phyloP scores from a whole-genome alignment of 2,888 invertebrate species.

The Orchesella flavescens region DNA sequence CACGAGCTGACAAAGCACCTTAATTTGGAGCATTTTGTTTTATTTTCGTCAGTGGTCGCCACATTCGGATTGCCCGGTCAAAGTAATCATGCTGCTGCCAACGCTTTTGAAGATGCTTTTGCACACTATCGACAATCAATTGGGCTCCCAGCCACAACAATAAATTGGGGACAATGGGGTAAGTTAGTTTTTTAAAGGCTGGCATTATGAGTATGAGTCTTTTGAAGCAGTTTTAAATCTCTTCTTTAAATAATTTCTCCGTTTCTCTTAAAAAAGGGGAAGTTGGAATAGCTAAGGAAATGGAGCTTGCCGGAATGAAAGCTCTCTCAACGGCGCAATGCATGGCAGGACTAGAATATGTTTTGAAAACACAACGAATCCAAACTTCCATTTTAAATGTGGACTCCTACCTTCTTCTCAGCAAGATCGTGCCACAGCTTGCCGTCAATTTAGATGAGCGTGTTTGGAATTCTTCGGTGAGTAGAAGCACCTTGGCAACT shows the following conservation, averaged over 20 bases:
- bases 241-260: too few species aligned
- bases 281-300: conserved; percentile 42
- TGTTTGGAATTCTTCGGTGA: not conserved
- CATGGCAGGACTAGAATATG: conserved; percentile 41
- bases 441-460: conserved; percentile 39
- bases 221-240: too few species aligned
- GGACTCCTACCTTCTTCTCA: not conserved
- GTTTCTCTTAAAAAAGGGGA: too few species aligned
- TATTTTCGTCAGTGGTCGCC: conserved; percentile 50
- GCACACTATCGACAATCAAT: conserved; percentile 18
- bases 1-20: conserved; percentile 32
- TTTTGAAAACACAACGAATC: not conserved
- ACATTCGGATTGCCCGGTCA: conserved; percentile 36
- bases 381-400: conserved; percentile 33
- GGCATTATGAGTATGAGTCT: too few species aligned
- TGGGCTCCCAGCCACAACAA: not conserved
- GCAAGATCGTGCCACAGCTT: not conserved
- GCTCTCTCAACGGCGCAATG: conserved; percentile 29
- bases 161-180: conserved; percentile 39
- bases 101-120: conserved; percentile 48
- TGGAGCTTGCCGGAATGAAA: conserved; percentile 37
- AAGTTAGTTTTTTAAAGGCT: too few species aligned
- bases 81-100: conserved; percentile 52
- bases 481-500: not conserved
- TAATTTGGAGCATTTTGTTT: conserved; percentile 50